Conservation (phyloP, 2,113 vertebrate genomes). For the Hippocampus guttulatus region DNA sequence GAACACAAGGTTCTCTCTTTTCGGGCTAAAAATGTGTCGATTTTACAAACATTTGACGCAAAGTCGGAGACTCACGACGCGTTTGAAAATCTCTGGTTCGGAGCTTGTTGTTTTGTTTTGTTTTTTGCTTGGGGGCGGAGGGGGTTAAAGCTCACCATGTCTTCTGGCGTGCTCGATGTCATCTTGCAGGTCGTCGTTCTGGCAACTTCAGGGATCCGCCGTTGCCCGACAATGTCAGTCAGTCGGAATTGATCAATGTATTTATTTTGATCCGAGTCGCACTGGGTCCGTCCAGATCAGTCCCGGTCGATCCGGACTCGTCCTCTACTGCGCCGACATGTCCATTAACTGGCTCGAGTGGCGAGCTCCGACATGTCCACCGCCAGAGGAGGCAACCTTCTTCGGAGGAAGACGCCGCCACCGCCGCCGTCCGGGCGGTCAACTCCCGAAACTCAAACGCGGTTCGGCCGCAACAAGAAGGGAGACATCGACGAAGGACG, state of each 20-base stretch:
- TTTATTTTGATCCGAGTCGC: background rate
- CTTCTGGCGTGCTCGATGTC: slow-evolving; percentile 70
- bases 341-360: background rate
- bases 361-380: background rate
- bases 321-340: background rate
- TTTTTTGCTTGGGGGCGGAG: background rate
- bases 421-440: background rate
- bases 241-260: background rate
- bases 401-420: background rate
- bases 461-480: slow-evolving; percentile 35
- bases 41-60: too few relatives aligned
- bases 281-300: background rate
- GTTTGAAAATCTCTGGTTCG: too few relatives aligned
- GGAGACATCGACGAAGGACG: slow-evolving; percentile 29
- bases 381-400: background rate
- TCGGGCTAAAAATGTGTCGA: too few relatives aligned
- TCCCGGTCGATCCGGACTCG: background rate
- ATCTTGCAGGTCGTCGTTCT: slow-evolving; percentile 53
- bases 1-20: too few relatives aligned
- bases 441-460: slow-evolving; percentile 49
- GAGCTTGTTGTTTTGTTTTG: background rate
- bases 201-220: slow-evolving; percentile 26
- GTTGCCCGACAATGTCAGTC: background rate
- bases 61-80: too few relatives aligned
- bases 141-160: slow-evolving; percentile 67